Evolutionary conservation across 1,140 invertebrate species (phyloP).

Genomic region (Caenorhabditis elegans): WBcel235 BX284604.4:7542501-7543000

Average conservation of each 20-base stretch:
- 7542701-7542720: not conserved
- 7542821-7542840: not conserved
- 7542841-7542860: not conserved
- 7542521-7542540: not conserved
- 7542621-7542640: not conserved
- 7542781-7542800: slow-evolving; percentile 9
- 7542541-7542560: not conserved
- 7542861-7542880: no score
- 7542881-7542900: no score
- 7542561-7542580: not conserved
- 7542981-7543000: no score
- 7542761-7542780: not conserved
- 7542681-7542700: not conserved
- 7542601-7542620: slow-evolving; percentile 20
- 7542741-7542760: not conserved
- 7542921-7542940: no score
- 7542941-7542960: no score
- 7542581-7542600: not conserved
- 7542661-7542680: slow-evolving; percentile 21
- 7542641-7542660: slow-evolving; percentile 9
- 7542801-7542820: not conserved
- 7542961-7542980: no score
- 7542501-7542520: slow-evolving; percentile 10
- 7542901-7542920: no score
- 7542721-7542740: not conserved